Evolutionary conservation across 2,797 vertebrate genomes (phyloP), one percentile per base, ranked within the genome.

Genomic region (Ceyx erithaca): DNA sequence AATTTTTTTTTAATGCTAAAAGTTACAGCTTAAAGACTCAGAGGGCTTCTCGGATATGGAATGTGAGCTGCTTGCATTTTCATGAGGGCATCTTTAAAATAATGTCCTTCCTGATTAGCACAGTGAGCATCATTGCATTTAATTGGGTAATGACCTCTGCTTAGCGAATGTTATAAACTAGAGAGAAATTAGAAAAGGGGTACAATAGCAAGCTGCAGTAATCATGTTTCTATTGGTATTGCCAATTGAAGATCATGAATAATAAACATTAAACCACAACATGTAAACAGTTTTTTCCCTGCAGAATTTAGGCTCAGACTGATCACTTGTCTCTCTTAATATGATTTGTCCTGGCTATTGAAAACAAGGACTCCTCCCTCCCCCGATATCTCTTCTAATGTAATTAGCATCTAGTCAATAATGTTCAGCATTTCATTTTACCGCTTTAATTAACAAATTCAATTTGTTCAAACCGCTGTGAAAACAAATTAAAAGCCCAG

Each of bases 381-480:
- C 97, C 96, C 97, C 98, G 97, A 98, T 98, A 97, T 98, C 98
- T 98, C 98, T 96, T 97, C 98, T 99, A 99, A 99, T 98, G 97
- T 98, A 99, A 99, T 99, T 99, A 99, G 98, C 98, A 99, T 99
- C 98, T 99, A 98, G 98, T 99, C 99, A 99, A 99, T 99, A 99
- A 99, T 98, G 98, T 98, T 99, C 98, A 99, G 99, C 98, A 99
- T 99, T 99, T 99, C 98, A 99, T 99, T 99, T 99, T 99, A 98
- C 98, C 97, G 98, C 98, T 99, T 99, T 99, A 99, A 99, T 99
- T 99, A 99, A 99, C 99, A 99, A 99, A 99, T 99, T 99, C 98
- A 99, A 99, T 99, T 99, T 99, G 98, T 98, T 98, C 96, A 98
- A 99, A 98, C 97, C 14, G 19, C 98, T 98, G 98, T 98, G 97